These are phyloP conservation scores for Gephyroberyx darwinii DNA, from an alignment of 2,797 vertebrate genomes.

Conservation along the genomic window DNA sequence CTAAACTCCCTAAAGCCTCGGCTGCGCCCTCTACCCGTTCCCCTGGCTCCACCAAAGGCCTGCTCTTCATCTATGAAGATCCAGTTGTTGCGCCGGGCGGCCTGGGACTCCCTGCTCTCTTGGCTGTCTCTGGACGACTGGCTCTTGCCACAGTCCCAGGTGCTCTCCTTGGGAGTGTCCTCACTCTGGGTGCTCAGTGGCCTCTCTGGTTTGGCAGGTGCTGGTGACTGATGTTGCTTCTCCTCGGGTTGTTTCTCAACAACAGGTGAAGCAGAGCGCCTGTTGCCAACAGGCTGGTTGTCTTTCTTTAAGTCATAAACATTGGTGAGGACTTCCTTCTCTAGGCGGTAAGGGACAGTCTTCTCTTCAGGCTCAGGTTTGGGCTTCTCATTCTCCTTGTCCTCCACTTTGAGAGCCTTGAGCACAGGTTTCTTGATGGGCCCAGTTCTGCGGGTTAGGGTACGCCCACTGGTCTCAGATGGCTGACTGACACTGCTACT, in stretches of 20 bases:
- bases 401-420: conserved; percentile 97
- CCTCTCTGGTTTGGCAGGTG: conserved; percentile 79
- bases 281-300: conserved; percentile 73
- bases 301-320: conserved; percentile 86
- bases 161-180: conserved; percentile 81
- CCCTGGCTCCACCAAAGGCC: conserved; percentile 89
- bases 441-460: conserved; percentile 87
- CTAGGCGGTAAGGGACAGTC: conserved; percentile 81
- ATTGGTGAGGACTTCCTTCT: conserved; percentile 85
- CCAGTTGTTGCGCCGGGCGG: conserved; percentile 94
- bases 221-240: conserved; percentile 68
- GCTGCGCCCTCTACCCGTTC: conserved; percentile 86
- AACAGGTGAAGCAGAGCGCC: conserved; percentile 75
- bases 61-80: conserved; percentile 98
- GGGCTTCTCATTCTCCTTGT: conserved; percentile 95
- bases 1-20: conserved; percentile 92
- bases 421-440: conserved; percentile 98
- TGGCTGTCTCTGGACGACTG: conserved; percentile 77
- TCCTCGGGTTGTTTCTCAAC: conserved; percentile 83
- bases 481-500: conserved; percentile 79
- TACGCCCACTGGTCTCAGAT: conserved; percentile 85
- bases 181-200: conserved; percentile 71
- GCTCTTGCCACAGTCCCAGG: conserved; percentile 81
- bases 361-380: conserved; percentile 90
- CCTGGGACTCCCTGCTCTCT: conserved; percentile 82